phyloP scores from a whole-genome alignment of 2,797 vertebrate genomes.

The Acanthornis magna region DNA sequence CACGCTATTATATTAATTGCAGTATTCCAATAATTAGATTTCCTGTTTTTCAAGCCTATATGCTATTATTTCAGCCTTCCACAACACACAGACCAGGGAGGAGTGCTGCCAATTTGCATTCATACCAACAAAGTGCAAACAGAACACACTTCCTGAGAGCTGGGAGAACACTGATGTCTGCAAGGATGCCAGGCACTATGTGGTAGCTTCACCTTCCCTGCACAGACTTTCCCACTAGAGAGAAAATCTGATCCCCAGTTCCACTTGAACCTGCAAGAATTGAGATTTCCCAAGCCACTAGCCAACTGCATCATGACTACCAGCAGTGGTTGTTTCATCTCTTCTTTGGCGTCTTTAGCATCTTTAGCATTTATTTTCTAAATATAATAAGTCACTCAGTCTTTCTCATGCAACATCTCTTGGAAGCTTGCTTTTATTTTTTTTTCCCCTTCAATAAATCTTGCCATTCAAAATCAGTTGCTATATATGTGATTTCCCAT shows the following conservation, averaged over 20 bases:
- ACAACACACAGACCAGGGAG: neutral
- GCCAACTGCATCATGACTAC: neutral
- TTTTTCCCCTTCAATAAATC: neutral
- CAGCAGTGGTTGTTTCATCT: neutral
- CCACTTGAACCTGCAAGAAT: neutral
- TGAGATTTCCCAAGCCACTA: neutral
- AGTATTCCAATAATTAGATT: neutral
- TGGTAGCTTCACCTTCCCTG: neutral
- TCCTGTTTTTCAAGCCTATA: slow-evolving; percentile 22
- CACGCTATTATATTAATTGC: slow-evolving; percentile 19
- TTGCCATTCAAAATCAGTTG: neutral
- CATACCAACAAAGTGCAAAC: neutral
- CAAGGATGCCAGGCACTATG: rapidly evolving
- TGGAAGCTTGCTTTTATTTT: neutral
- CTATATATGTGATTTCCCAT: neutral
- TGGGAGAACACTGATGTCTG: neutral
- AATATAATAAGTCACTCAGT: neutral
- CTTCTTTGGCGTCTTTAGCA: neutral
- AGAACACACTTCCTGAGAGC: neutral
- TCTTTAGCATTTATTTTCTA: neutral
- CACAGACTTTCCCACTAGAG: neutral
- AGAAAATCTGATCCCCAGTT: neutral
- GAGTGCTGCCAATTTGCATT: neutral
- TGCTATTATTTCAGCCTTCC: neutral
- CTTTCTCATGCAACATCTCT: neutral